Conservation (phyloP, 2,888 invertebrate genomes). For the Abscondita cerata region DNA sequence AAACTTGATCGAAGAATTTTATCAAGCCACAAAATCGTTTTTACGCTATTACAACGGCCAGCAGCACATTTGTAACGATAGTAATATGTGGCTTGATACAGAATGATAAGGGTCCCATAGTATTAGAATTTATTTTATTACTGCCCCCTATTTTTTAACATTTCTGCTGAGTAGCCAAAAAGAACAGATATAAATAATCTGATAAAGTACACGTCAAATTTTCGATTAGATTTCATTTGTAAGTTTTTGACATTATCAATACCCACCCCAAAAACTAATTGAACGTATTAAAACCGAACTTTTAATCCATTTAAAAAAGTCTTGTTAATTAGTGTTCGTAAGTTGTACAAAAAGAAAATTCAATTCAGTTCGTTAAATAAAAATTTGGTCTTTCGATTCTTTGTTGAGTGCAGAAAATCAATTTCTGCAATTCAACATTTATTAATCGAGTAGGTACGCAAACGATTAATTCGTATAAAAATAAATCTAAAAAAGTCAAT, state of each 20-base stretch:
- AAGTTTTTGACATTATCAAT: too few species aligned
- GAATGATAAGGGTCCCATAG: conserved; percentile 21
- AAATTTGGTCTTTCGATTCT: too few species aligned
- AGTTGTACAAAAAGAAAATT: too few species aligned
- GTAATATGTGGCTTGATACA: conserved; percentile 9
- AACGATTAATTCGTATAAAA: too few species aligned
- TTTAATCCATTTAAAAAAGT: not conserved
- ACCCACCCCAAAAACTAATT: not conserved
- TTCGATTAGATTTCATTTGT: too few species aligned
- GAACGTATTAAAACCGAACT: not conserved
- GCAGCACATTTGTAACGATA: conserved; percentile 16
- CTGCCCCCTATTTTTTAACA: conserved; percentile 19
- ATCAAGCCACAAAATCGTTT: conserved; percentile 13
- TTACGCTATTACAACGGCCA: conserved; percentile 14
- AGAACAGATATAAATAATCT: conserved; percentile 13
- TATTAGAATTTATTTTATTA: conserved; percentile 21
- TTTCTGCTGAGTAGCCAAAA: conserved; percentile 19
- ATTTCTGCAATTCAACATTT: too few species aligned
- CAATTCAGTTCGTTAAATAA: too few species aligned
- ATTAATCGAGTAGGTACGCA: too few species aligned
- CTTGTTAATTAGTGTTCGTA: not conserved
- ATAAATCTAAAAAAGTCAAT: too few species aligned
- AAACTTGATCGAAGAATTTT: conserved; percentile 13
- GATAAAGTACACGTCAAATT: conserved; percentile 1
- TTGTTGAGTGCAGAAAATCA: too few species aligned